Evolutionary conservation across 1,140 invertebrate species (phyloP).

Genomic region (Diplogasteroides magnus): DNA sequence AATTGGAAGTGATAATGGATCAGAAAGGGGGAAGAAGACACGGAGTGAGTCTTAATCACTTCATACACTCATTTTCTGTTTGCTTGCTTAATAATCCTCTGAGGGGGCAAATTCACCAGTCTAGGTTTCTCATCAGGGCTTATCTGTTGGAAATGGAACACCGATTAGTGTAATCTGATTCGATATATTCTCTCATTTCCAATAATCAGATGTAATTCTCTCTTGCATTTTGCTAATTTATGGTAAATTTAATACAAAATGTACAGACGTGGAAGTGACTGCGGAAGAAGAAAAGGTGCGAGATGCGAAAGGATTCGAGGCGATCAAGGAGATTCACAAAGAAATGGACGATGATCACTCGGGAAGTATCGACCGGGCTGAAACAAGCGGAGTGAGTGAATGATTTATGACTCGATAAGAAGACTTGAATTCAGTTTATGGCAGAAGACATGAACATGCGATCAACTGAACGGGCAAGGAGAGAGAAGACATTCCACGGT

Average conservation of each 20-base stretch:
- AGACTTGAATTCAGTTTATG: constrained; percentile 57
- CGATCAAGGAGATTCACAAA: constrained; percentile 56
- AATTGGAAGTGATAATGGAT: background rate
- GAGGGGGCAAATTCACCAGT: background rate
- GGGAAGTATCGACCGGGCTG: constrained; percentile 58
- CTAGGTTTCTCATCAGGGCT: background rate
- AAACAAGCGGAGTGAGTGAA: constrained; percentile 58
- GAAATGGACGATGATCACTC: constrained; percentile 60
- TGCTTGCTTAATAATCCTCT: background rate
- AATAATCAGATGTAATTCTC: too few species aligned
- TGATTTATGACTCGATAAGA: constrained; percentile 2
- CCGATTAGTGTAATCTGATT: too few species aligned
- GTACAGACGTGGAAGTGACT: constrained; percentile 42
- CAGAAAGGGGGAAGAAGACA: background rate
- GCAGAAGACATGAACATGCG: constrained; percentile 59
- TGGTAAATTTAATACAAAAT: too few species aligned
- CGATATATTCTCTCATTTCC: too few species aligned
- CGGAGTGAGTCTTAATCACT: background rate
- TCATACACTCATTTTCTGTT: background rate
- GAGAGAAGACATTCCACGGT: constrained; percentile 57
- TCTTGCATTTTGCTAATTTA: too few species aligned
- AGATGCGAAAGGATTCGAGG: constrained; percentile 54
- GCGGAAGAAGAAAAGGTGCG: constrained; percentile 52
- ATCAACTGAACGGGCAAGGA: constrained; percentile 46
- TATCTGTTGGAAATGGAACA: too few species aligned